Evolutionary conservation across 2,113 vertebrate genomes (phyloP).

Genomic region (Pseudopodoces humilis): DNA sequence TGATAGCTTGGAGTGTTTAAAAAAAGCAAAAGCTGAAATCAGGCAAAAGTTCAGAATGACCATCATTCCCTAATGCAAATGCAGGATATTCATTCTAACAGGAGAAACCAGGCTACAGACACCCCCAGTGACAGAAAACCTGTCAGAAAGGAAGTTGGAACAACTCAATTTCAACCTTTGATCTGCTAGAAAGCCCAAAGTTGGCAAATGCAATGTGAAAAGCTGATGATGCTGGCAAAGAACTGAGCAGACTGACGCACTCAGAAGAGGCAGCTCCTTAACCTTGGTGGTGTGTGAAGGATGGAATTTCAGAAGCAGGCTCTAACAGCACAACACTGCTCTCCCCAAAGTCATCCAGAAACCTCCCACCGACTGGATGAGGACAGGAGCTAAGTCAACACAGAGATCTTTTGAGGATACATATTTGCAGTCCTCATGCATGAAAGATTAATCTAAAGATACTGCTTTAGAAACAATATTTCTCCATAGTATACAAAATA

Average conservation of each 20-base stretch:
- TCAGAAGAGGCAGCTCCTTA: conserved; percentile 5
- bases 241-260: background rate
- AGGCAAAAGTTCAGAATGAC: background rate
- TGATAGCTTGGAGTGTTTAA: background rate
- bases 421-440: background rate
- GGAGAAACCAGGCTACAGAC: background rate
- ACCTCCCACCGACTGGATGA: background rate
- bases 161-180: background rate
- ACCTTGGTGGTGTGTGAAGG: background rate
- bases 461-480: background rate
- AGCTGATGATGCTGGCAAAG: background rate
- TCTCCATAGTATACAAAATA: background rate
- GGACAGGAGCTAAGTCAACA: background rate
- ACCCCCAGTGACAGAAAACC: background rate
- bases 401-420: background rate
- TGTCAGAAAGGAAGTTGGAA: background rate
- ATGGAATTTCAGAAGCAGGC: background rate
- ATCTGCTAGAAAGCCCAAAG: background rate
- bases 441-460: background rate
- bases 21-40: background rate
- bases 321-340: background rate
- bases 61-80: background rate
- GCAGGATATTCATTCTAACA: background rate
- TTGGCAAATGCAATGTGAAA: background rate
- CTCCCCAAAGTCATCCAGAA: background rate